Evolutionary conservation across 2,113 vertebrate genomes (phyloP).

Genomic region (Mesocricetus auratus): DNA sequence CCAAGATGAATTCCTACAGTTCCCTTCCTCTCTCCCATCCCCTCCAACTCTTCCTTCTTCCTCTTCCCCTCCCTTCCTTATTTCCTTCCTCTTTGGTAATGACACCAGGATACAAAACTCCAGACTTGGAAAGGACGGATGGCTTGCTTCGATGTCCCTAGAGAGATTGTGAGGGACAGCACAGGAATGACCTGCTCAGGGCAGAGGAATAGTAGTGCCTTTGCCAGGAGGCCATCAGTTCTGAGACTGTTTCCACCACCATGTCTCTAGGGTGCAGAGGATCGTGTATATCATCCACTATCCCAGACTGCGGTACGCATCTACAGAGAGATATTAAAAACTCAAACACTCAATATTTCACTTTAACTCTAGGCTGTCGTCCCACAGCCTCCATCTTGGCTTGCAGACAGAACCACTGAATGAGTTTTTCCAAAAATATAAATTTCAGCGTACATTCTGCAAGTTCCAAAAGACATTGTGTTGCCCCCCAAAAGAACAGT

Average conservation of each 20-base stretch:
- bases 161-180: not conserved
- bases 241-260: not conserved
- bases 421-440: constrained; percentile 1
- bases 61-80: not conserved
- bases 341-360: not conserved
- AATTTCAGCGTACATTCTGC: constrained; percentile 22
- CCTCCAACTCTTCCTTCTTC: not conserved
- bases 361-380: not conserved
- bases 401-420: not conserved
- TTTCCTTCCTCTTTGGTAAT: not conserved
- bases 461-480: constrained; percentile 26
- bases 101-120: not conserved
- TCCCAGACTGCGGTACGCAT: not conserved
- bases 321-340: not conserved
- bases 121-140: not conserved
- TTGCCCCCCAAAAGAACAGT: constrained; percentile 37
- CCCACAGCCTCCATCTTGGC: not conserved
- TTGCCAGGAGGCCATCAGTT: not conserved
- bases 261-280: not conserved
- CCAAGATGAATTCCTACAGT: not conserved
- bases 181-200: fast-evolving
- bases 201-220: fast-evolving
- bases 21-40: not conserved
- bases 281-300: not conserved
- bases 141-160: not conserved